phyloP scores from a whole-genome alignment of 2,888 invertebrate species.

The Chrysolina oricalcia region DNA sequence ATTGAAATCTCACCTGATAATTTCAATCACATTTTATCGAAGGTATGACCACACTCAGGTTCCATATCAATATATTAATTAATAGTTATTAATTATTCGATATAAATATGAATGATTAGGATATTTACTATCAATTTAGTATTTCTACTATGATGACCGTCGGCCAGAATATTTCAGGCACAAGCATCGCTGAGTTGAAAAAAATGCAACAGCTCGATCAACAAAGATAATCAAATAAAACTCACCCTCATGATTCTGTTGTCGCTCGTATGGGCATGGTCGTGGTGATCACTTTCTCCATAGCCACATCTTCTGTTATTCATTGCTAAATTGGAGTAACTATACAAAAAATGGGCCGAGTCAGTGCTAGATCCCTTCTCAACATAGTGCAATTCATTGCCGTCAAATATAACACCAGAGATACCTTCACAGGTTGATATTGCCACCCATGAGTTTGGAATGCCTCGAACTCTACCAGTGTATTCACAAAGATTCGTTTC shows the following conservation, averaged over 20 bases:
- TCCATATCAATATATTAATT: too few species aligned
- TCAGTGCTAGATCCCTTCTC: conserved; percentile 69
- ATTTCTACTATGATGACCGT: too few species aligned
- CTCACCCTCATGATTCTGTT: conserved; percentile 81
- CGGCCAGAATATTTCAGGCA: too few species aligned
- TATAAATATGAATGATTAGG: too few species aligned
- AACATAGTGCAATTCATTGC: conserved; percentile 83
- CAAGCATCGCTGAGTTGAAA: too few species aligned
- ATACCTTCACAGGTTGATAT: conserved; percentile 85
- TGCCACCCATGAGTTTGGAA: conserved; percentile 85
- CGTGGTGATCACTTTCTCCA: conserved; percentile 59
- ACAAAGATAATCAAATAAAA: neutral
- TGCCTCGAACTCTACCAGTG: conserved; percentile 82
- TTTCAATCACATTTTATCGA: too few species aligned
- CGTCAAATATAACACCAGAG: conserved; percentile 87
- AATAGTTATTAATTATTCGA: too few species aligned
- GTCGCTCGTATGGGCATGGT: conserved; percentile 64
- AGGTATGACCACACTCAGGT: too few species aligned
- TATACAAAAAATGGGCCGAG: conserved; percentile 78
- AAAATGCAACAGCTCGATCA: too few species aligned
- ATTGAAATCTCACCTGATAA: too few species aligned
- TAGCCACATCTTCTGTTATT: conserved; percentile 78
- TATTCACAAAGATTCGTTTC: conserved; percentile 85
- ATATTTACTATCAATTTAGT: too few species aligned
- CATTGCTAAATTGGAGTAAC: conserved; percentile 75